These are phyloP conservation scores for Ceratotherium simum DNA, from an alignment of 2,113 vertebrate species.

Conservation along the genomic window DNA sequence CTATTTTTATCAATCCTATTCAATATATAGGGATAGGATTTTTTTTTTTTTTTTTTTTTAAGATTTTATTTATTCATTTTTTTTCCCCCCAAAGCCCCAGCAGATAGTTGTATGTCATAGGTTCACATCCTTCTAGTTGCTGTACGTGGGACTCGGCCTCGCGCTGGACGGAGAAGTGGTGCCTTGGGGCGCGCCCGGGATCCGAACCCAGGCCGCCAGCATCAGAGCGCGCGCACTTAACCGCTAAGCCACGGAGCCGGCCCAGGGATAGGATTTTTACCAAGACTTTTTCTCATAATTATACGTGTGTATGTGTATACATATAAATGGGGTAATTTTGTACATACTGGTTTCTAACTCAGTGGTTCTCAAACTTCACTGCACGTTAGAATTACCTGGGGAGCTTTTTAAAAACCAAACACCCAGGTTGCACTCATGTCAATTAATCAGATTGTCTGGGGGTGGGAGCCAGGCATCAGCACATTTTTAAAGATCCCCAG, in stretches of 20 bases:
- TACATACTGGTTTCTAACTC: background rate
- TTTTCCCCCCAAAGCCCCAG: too few species aligned
- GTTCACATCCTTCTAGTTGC: too few species aligned
- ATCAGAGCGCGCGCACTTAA: too few species aligned
- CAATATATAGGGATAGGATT: background rate
- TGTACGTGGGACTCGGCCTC: too few species aligned
- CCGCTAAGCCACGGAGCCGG: too few species aligned
- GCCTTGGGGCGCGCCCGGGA: too few species aligned
- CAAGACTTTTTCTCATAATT: background rate
- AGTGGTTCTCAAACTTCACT: constrained; percentile 23
- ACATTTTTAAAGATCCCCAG: background rate
- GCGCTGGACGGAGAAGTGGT: too few species aligned
- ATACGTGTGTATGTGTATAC: background rate
- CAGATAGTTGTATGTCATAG: too few species aligned
- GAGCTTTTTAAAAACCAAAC: background rate
- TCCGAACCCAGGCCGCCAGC: too few species aligned
- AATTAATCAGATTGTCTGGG: background rate
- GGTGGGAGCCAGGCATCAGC: background rate
- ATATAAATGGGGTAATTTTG: background rate
- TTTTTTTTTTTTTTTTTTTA: too few species aligned
- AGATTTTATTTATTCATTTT: too few species aligned
- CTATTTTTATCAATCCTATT: background rate
- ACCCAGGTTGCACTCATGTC: background rate
- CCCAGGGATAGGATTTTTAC: background rate
- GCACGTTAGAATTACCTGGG: background rate